Conservation (phyloP, 2,797 vertebrate genomes). For the Danio jaintianensis region DNA sequence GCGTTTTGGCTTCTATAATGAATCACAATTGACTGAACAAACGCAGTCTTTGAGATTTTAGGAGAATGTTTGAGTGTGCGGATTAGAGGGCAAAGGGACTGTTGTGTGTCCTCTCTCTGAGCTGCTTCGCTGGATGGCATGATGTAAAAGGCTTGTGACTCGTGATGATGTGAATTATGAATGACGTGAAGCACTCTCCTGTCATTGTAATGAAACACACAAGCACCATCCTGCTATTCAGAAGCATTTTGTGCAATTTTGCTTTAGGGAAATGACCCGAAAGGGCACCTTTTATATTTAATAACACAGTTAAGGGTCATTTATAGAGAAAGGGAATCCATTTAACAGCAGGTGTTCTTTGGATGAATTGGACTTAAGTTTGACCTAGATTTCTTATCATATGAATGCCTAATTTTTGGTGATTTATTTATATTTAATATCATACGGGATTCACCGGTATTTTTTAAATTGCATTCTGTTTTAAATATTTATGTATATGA, state of each 20-base stretch:
- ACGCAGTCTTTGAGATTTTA: not conserved
- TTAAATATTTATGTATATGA: too few relatives aligned
- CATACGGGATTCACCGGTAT: not conserved
- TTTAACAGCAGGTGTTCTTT: slow-evolving; percentile 12
- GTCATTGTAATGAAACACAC: slow-evolving; percentile 17
- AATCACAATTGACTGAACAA: slow-evolving; percentile 14
- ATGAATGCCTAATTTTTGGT: not conserved
- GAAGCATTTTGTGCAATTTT: not conserved
- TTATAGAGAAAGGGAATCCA: not conserved
- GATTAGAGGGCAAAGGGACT: not conserved
- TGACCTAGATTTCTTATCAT: not conserved
- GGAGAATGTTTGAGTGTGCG: not conserved
- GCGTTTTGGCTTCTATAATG: not conserved
- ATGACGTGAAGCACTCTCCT: slow-evolving; percentile 44
- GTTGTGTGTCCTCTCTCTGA: not conserved
- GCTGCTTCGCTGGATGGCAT: not conserved
- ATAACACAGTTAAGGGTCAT: not conserved
- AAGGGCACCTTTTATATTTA: slow-evolving; percentile 6
- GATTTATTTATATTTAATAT: not conserved
- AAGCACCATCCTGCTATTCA: not conserved
- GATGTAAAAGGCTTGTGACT: slow-evolving; percentile 20
- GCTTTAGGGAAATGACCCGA: slow-evolving; percentile 1
- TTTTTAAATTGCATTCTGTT: not conserved
- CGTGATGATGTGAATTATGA: slow-evolving; percentile 49
- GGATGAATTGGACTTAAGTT: not conserved